Evolutionary conservation across 2,888 invertebrate genomes (phyloP), one percentile per base, ranked within the genome.

Genomic region (Oligia fasciuncula): DNA sequence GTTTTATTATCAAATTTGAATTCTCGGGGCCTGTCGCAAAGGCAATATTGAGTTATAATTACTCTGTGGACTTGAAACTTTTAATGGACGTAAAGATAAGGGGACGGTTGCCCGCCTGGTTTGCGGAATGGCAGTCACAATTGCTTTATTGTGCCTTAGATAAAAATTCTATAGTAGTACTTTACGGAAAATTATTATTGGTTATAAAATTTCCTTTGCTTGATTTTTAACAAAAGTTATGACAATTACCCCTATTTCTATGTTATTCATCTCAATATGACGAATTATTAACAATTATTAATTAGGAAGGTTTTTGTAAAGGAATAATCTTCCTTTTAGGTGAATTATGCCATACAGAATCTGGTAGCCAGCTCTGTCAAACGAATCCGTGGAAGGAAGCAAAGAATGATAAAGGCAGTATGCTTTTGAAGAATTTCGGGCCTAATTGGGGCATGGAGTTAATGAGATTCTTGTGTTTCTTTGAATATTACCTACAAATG

Each of bases 1-100:
- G 79, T 89, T 89, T 88, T 87, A 90, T 89, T 87, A 87, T 85
- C 87, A 84, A 87, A 90, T 89, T 89, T 85, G 62, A 86, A 87
- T 89, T 85, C 85, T 83, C 66, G 77, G 72, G 79, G 76, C 69
- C 82, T 85, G 90, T 89, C 88, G 80, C 88, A 86, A 89, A 83
- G 76, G 92, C 93, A 94, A 94, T 94, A 95, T 95, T 93, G 93
- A 94, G 94, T 93, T 94, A 93, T 94, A 94, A 95, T 95, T 93
- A 94, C 92, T 90, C 91, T 81, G 85, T 86, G 85, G 88, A 90
- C 92, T 66, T 90, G 84, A 89, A 95, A 95, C 91, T 95, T 95
- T 94, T 94, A 95, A 95, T 95, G 95, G 94, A 92, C 93, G 91
- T 83, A 72, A 81, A 91, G 95, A 95, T 95, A 95, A 94, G 91